Conservation (phyloP, 2,888 invertebrate genomes). For the Caenorhabditis parvicauda region DNA sequence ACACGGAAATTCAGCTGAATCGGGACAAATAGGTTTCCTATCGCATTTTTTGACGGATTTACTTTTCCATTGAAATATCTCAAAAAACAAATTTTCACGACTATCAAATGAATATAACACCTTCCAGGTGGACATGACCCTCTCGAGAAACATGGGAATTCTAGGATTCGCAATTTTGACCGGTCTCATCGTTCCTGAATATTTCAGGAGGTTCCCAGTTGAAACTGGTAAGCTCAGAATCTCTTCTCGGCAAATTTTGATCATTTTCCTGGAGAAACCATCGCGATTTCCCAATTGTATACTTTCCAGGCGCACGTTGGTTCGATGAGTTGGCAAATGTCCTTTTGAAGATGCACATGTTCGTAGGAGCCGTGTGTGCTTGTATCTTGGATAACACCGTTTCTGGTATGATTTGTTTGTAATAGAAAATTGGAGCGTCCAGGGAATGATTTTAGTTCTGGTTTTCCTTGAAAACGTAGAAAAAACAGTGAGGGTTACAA, state of each 20-base stretch:
- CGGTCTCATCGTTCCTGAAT: constrained; percentile 70
- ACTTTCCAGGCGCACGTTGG: constrained; percentile 23
- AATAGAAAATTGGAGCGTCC: neutral
- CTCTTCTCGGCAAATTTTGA: neutral
- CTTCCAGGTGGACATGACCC: constrained; percentile 75
- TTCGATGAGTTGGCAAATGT: constrained; percentile 44
- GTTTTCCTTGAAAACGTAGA: no score
- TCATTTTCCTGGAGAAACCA: neutral
- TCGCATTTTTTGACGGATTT: no score
- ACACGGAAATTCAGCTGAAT: no score
- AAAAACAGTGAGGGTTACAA: neutral
- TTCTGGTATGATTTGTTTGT: constrained; percentile 30
- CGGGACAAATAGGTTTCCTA: no score
- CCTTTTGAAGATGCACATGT: constrained; percentile 57
- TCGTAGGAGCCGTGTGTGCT: constrained; percentile 59
- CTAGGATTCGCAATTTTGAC: constrained; percentile 84
- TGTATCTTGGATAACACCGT: constrained; percentile 59
- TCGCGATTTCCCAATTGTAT: neutral
- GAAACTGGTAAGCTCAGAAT: constrained; percentile 14
- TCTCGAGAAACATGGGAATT: constrained; percentile 82
- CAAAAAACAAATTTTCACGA: no score
- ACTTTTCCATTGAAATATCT: no score
- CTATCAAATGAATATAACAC: neutral
- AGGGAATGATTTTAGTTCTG: no score
- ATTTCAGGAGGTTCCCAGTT: constrained; percentile 37